Conservation (phyloP, 2,113 vertebrate species). For the Alosa alosa region DNA sequence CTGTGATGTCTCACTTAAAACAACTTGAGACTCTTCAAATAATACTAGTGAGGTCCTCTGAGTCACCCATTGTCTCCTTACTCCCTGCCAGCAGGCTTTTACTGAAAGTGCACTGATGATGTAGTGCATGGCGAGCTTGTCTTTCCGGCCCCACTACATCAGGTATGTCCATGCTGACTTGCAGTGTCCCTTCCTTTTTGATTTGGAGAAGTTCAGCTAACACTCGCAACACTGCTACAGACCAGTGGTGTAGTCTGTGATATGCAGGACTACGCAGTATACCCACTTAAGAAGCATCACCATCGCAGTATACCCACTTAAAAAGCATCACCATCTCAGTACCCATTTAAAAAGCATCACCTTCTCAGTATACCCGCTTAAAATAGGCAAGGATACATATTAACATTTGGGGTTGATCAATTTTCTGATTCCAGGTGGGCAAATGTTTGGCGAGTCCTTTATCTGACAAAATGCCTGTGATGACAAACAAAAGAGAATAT, state of each 20-base stretch:
- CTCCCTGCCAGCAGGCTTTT: neutral
- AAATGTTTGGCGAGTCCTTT: neutral
- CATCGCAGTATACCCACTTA: too few relatives aligned
- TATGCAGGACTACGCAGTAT: too few relatives aligned
- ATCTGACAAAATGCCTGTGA: neutral
- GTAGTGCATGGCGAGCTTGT: neutral
- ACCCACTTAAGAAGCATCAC: too few relatives aligned
- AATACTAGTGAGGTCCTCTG: neutral
- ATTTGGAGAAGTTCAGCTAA: neutral
- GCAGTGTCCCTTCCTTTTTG: neutral
- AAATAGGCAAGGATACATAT: too few relatives aligned
- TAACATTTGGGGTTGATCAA: too few relatives aligned
- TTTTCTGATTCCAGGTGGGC: neutral
- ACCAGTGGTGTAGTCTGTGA: too few relatives aligned
- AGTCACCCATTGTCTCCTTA: neutral
- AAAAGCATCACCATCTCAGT: too few relatives aligned
- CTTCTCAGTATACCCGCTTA: too few relatives aligned
- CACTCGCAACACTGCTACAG: neutral
- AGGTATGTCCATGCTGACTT: neutral
- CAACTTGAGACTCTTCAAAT: neutral
- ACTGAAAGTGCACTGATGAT: neutral
- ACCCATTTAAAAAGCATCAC: too few relatives aligned
- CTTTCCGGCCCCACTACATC: neutral
- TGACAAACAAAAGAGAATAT: neutral
- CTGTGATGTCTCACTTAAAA: constrained; percentile 4